A percentile compares a stretch with the other conserved stretches of the same genome.
Conservation (phyloP, 2,797 vertebrate species). For the Enteromius mattozi region DNA sequence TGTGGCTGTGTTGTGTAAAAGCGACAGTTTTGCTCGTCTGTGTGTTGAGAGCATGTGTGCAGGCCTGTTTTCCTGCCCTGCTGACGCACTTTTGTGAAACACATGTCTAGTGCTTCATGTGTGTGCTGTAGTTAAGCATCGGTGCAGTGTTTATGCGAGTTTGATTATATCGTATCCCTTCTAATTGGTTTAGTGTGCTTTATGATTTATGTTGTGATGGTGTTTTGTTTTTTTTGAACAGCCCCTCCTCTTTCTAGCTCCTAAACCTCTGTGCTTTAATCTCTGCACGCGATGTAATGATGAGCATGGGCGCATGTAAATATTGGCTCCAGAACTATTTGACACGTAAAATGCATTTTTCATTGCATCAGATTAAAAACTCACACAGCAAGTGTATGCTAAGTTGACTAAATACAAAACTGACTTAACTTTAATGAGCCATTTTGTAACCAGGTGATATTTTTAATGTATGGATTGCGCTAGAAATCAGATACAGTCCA, state of each 20-base stretch:
- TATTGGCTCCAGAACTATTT: not conserved
- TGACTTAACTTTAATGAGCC: not conserved
- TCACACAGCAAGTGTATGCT: not conserved
- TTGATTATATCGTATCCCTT: not conserved
- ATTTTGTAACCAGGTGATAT: not conserved
- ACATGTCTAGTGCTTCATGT: conserved; percentile 31
- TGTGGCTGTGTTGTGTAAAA: not conserved
- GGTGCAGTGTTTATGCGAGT: not conserved
- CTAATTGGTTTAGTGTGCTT: not conserved
- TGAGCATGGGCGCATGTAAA: conserved; percentile 12
- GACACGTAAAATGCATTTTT: not conserved
- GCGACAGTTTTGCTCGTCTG: conserved; percentile 6
- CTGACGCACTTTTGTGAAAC: conserved; percentile 35
- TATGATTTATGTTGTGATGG: not conserved
- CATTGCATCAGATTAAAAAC: not conserved
- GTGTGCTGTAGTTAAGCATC: not conserved
- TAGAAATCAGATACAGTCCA: not conserved
- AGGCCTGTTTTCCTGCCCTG: conserved; percentile 46
- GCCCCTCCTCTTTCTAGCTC: conserved; percentile 35
- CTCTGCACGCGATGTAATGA: conserved; percentile 9
- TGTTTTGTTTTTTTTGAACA: conserved; percentile 18
- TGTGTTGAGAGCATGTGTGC: conserved; percentile 24
- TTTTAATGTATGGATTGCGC: not conserved
- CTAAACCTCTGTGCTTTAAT: conserved; percentile 15
- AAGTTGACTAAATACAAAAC: not conserved